Conservation (phyloP, 2,888 invertebrate species). For the Drosophila nr. perissopoda region DNA sequence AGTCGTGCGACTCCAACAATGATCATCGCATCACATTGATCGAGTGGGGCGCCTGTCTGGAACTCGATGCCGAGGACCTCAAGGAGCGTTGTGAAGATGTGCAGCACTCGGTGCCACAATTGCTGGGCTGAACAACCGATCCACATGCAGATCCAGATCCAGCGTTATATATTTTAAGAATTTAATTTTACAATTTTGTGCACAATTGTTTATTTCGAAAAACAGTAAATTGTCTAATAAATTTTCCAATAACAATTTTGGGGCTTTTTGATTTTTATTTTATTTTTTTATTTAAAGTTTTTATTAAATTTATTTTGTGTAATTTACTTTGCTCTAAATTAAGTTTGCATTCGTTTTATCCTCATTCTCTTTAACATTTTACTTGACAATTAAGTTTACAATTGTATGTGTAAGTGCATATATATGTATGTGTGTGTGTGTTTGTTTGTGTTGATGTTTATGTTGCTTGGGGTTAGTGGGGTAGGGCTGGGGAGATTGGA, state of each 20-base stretch:
- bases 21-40: slow-evolving; percentile 95
- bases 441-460: slow-evolving; percentile 27
- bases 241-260: slow-evolving; percentile 58
- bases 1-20: slow-evolving; percentile 94
- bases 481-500: slow-evolving; percentile 2
- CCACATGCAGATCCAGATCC: background rate
- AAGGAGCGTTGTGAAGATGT: slow-evolving; percentile 93
- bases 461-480: slow-evolving; percentile 12
- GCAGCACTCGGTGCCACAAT: slow-evolving; percentile 85
- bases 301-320: slow-evolving; percentile 79
- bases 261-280: slow-evolving; percentile 31
- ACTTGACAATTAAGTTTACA: slow-evolving; percentile 59
- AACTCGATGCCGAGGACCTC: slow-evolving; percentile 93
- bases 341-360: slow-evolving; percentile 62
- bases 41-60: slow-evolving; percentile 96
- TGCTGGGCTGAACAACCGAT: slow-evolving; percentile 71
- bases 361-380: slow-evolving; percentile 50
- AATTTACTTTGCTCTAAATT: slow-evolving; percentile 77
- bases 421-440: slow-evolving; percentile 10
- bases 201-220: slow-evolving; percentile 50
- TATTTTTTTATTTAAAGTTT: slow-evolving; percentile 68
- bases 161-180: slow-evolving; percentile 10
- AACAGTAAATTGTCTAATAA: slow-evolving; percentile 43
- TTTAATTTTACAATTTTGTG: slow-evolving; percentile 48
- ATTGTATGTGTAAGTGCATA: slow-evolving; percentile 33